Evolutionary conservation across 2,888 invertebrate genomes (phyloP).

Genomic region (Agriotes lineatus): DNA sequence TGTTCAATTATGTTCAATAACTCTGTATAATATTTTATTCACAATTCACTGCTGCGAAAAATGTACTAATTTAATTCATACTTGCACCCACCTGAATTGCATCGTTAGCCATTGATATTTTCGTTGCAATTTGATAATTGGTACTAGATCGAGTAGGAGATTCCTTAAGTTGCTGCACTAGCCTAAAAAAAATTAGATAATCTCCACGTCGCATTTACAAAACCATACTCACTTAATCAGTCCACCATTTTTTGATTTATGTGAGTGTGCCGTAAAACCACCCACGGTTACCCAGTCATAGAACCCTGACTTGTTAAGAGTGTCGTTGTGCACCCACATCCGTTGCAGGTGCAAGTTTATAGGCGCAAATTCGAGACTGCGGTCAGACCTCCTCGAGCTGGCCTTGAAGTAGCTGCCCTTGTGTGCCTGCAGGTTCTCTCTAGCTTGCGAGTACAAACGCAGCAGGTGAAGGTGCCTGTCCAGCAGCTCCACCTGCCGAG

Average conservation of each 20-base stretch:
- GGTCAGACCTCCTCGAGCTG: constrained; percentile 80
- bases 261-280: constrained; percentile 90
- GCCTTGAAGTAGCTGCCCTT: constrained; percentile 74
- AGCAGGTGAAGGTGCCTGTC: constrained; percentile 87
- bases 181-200: constrained; percentile 44
- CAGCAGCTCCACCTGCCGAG: constrained; percentile 82
- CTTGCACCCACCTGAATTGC: constrained; percentile 76
- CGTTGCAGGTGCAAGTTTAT: constrained; percentile 93
- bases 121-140: constrained; percentile 78
- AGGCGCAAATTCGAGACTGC: constrained; percentile 90
- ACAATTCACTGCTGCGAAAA: too few relatives aligned
- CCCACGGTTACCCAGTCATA: constrained; percentile 93
- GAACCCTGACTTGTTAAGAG: constrained; percentile 85
- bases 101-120: constrained; percentile 85
- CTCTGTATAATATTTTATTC: too few relatives aligned
- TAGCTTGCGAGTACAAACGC: constrained; percentile 87
- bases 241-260: constrained; percentile 88
- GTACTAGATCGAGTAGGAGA: constrained; percentile 71
- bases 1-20: too few relatives aligned
- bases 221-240: constrained; percentile 76
- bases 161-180: constrained; percentile 86
- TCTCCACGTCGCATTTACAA: not conserved
- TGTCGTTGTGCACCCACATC: constrained; percentile 94
- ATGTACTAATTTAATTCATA: too few relatives aligned
- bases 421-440: constrained; percentile 80